A percentile compares a stretch with the other conserved stretches of the same genome.
Evolutionary conservation across 2,888 invertebrate genomes (phyloP).

Genomic region (Xanthia togata): DNA sequence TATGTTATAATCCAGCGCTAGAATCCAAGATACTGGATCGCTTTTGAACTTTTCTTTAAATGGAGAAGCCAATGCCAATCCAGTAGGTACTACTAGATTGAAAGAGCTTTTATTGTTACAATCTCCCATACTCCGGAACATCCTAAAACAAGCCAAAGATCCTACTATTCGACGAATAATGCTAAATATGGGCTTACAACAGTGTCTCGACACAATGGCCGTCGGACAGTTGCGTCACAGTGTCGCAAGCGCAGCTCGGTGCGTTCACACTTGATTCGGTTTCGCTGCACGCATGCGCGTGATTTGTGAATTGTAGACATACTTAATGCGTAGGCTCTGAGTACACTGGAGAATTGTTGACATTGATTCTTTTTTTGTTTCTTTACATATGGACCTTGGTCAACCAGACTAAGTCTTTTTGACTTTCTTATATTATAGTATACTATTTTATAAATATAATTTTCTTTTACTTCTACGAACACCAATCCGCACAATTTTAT

Average conservation of each 20-base stretch:
- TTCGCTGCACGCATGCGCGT: slow-evolving; percentile 77
- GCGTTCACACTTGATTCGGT: slow-evolving; percentile 84
- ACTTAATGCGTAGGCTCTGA: slow-evolving; percentile 46
- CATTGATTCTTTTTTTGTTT: neutral
- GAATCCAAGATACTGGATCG: neutral
- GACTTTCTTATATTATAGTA: too few relatives aligned
- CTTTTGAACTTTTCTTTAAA: neutral
- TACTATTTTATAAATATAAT: too few relatives aligned
- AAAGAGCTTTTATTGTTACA: neutral
- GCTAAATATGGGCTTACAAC: slow-evolving; percentile 64
- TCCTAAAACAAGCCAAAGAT: slow-evolving; percentile 43
- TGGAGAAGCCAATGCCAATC: neutral
- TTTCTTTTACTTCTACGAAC: too few relatives aligned
- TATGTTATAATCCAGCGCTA: too few relatives aligned
- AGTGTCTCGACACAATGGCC: slow-evolving; percentile 61
- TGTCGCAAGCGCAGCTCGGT: slow-evolving; percentile 73
- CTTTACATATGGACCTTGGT: too few relatives aligned
- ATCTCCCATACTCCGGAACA: neutral
- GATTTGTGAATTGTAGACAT: slow-evolving; percentile 67
- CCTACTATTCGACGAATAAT: slow-evolving; percentile 57
- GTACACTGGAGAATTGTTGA: slow-evolving; percentile 12
- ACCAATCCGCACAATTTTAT: too few relatives aligned
- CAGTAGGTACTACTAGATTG: too few relatives aligned
- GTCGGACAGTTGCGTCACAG: slow-evolving; percentile 72
- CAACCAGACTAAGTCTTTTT: too few relatives aligned